Conservation (phyloP, 2,797 vertebrate species). For the Amniataba percoides region DNA sequence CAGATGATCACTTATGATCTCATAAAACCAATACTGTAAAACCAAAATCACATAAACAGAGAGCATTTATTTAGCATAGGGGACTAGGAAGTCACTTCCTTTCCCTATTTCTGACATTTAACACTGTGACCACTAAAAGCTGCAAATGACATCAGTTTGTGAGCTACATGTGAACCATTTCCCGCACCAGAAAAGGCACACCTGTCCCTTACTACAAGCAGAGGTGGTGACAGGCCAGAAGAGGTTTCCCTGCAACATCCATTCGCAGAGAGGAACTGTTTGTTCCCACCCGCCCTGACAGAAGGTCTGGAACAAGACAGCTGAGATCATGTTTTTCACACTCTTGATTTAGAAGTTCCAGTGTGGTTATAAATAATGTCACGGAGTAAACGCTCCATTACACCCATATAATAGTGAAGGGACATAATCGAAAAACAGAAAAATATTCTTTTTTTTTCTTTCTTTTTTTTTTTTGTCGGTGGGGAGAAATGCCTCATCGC, state of each 20-base stretch:
- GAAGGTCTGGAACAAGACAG: constrained; percentile 48
- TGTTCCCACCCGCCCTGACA: constrained; percentile 38
- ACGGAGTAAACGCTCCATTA: constrained; percentile 35
- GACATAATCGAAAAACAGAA: constrained; percentile 38
- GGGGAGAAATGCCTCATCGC: constrained; percentile 55
- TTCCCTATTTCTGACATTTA: background rate
- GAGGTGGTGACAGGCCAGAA: constrained; percentile 11
- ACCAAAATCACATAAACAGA: constrained; percentile 29
- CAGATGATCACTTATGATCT: constrained; percentile 28
- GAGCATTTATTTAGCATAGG: constrained; percentile 21
- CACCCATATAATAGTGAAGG: constrained; percentile 21
- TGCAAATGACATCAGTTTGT: constrained; percentile 20
- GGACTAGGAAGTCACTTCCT: background rate
- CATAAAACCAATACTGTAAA: constrained; percentile 29
- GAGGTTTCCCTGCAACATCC: constrained; percentile 32
- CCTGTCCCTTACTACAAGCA: constrained; percentile 14
- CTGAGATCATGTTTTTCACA: constrained; percentile 74
- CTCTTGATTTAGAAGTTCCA: constrained; percentile 57
- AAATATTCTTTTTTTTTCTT: constrained; percentile 42
- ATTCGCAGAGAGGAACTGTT: constrained; percentile 20
- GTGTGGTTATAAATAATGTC: constrained; percentile 59
- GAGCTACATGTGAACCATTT: constrained; percentile 34
- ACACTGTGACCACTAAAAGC: background rate
- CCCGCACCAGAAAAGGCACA: constrained; percentile 15
- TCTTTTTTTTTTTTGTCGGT: constrained; percentile 45